Percentiles rank a stretch among this genome's conserved stretches.
Evolutionary conservation across 2,888 invertebrate species (phyloP).

Genomic region (Phengaris alcon): DNA sequence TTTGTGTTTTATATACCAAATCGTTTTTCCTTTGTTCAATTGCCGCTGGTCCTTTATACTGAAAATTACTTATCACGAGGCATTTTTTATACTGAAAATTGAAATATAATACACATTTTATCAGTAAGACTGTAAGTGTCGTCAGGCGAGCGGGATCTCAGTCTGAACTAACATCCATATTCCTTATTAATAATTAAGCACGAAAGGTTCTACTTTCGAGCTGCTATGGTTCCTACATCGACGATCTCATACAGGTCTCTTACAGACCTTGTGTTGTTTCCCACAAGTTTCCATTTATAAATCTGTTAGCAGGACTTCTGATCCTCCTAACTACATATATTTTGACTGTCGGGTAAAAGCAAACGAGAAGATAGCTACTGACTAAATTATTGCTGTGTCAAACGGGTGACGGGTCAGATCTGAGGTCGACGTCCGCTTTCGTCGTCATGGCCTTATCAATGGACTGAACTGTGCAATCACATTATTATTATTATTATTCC

Average conservation of each 20-base stretch:
- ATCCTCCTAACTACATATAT: neutral
- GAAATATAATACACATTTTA: too few species aligned
- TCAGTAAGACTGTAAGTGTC: neutral
- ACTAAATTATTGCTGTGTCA: neutral
- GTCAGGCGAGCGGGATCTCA: too few species aligned
- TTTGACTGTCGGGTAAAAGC: neutral
- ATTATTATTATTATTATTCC: neutral
- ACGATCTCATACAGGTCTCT: too few species aligned
- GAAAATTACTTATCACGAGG: too few species aligned
- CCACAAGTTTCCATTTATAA: neutral
- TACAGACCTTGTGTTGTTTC: too few species aligned
- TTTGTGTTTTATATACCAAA: neutral
- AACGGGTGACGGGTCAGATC: neutral
- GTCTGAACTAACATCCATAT: too few species aligned
- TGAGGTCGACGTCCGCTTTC: neutral
- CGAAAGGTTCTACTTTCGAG: too few species aligned
- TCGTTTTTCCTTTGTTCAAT: neutral
- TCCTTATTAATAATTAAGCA: too few species aligned
- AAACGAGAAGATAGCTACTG: neutral
- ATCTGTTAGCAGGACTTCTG: neutral
- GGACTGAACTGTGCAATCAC: neutral
- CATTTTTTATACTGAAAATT: too few species aligned
- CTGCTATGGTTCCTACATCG: too few species aligned
- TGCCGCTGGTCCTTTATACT: too few species aligned
- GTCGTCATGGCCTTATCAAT: constrained; percentile 2